These are phyloP conservation scores for Sarotherodon lohbergeri DNA, from an alignment of 2,113 vertebrate genomes.

Conservation along the genomic window DNA sequence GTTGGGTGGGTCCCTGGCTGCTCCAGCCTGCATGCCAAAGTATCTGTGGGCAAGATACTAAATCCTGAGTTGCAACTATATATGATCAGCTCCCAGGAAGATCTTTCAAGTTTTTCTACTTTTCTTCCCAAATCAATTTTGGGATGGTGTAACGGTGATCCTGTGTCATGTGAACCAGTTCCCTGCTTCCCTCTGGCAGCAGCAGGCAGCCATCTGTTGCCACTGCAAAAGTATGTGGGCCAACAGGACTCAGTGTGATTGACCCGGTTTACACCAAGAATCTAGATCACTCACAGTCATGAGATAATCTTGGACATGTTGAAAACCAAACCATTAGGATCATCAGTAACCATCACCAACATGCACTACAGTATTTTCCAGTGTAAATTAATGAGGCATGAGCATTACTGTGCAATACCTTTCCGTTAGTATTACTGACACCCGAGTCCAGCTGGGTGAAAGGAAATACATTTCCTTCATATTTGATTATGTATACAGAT, in stretches of 20 bases:
- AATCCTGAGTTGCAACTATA: not conserved
- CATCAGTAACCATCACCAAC: not conserved
- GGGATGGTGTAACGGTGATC: not conserved
- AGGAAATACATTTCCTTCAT: not conserved
- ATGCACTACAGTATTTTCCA: not conserved
- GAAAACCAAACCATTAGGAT: not conserved
- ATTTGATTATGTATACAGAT: not conserved
- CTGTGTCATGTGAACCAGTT: not conserved
- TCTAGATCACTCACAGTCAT: slow-evolving; percentile 25
- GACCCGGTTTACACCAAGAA: slow-evolving; percentile 31
- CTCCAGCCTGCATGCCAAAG: not conserved
- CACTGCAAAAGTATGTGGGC: not conserved
- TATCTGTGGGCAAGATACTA: not conserved
- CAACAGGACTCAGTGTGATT: not conserved
- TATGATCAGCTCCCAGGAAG: not conserved
- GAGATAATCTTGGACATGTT: not conserved
- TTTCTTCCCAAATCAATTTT: not conserved
- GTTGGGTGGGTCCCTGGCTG: not conserved
- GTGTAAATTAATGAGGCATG: not conserved
- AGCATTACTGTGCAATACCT: not conserved
- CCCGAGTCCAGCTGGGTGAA: not conserved
- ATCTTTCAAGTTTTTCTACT: not conserved
- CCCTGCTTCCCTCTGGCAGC: not conserved
- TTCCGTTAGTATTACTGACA: not conserved
- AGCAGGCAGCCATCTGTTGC: slow-evolving; percentile 6